phyloP scores from a whole-genome alignment of 2,797 vertebrate genomes.

The Dermochelys coriacea region DNA sequence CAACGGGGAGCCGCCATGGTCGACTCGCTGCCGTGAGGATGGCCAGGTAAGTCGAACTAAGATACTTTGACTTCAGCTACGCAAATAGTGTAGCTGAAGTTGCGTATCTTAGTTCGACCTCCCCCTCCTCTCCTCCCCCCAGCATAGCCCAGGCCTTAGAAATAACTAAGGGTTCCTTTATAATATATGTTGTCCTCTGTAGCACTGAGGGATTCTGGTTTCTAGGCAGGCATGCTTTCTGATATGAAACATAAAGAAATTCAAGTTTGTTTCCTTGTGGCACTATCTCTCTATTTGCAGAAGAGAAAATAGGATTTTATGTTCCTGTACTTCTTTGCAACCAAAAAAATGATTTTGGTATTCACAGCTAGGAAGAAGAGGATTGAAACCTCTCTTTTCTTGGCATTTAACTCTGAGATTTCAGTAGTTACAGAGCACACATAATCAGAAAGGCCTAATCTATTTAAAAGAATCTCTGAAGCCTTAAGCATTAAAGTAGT shows the following conservation, averaged over 20 bases:
- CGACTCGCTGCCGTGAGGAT: too few species aligned
- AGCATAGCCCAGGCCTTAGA: not conserved
- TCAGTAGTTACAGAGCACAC: not conserved
- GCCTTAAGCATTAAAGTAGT: not conserved
- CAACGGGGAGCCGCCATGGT: too few species aligned
- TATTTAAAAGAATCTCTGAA: not conserved
- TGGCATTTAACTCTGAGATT: slow-evolving; percentile 2
- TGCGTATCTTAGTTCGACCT: too few species aligned
- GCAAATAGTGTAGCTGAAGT: too few species aligned
- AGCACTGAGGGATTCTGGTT: not conserved
- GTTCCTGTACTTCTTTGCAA: not conserved
- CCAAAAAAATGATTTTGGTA: not conserved
- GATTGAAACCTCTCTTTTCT: not conserved
- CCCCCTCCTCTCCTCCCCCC: too few species aligned
- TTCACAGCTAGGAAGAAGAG: not conserved
- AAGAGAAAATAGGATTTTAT: not conserved
- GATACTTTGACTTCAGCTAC: too few species aligned
- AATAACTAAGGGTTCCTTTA: not conserved
- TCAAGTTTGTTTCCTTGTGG: not conserved
- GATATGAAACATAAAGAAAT: not conserved
- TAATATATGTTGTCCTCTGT: not conserved
- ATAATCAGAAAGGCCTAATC: not conserved
- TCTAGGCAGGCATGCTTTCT: not conserved
- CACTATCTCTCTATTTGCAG: not conserved
- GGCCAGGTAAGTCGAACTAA: too few species aligned